phyloP scores from a whole-genome alignment of 2,113 vertebrate species.

The Plectropomus leopardus region DNA sequence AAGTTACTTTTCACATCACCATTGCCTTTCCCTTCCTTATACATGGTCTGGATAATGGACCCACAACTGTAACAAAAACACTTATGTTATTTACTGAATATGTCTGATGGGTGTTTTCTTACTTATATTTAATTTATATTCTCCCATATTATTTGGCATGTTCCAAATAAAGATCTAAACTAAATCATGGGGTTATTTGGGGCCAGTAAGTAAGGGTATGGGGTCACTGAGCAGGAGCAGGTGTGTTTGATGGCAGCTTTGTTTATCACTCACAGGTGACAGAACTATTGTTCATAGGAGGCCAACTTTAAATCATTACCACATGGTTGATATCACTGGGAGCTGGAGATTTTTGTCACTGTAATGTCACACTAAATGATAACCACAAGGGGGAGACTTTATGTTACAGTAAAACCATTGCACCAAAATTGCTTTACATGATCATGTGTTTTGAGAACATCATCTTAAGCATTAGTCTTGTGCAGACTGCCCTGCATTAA shows the following conservation, averaged over 20 bases:
- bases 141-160: too few species aligned
- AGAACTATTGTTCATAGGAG: background rate
- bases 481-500: background rate
- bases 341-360: background rate
- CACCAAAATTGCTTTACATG: background rate
- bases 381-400: conserved; percentile 55
- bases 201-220: too few species aligned
- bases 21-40: background rate
- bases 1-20: background rate
- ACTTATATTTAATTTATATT: too few species aligned
- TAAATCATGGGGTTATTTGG: too few species aligned
- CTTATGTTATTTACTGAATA: too few species aligned
- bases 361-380: background rate
- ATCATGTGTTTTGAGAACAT: background rate
- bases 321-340: background rate
- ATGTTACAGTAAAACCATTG: background rate
- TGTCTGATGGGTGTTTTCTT: too few species aligned
- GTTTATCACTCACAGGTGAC: background rate
- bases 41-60: background rate
- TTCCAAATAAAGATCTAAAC: too few species aligned
- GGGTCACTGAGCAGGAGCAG: too few species aligned
- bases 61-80: too few species aligned
- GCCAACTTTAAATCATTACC: conserved; percentile 1
- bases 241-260: background rate
- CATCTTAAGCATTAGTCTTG: background rate